Evolutionary conservation across 2,113 vertebrate genomes (phyloP).

Genomic region (Oxyruncus cristatus): DNA sequence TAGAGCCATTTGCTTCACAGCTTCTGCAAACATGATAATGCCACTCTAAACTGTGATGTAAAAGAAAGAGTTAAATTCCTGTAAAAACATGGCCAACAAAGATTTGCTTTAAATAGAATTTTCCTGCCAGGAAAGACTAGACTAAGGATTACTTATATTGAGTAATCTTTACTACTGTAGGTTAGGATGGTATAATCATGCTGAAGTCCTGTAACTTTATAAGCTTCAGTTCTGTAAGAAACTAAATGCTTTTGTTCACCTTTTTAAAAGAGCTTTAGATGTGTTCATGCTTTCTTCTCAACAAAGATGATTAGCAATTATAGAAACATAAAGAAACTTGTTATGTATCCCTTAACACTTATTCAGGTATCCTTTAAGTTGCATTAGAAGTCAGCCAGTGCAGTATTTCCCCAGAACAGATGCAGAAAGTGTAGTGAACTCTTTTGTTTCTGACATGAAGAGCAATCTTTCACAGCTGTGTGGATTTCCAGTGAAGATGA

Average conservation of each 20-base stretch:
- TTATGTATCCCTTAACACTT: slow-evolving; percentile 31
- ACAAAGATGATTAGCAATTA: background rate
- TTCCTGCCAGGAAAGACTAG: background rate
- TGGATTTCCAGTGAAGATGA: slow-evolving; percentile 82
- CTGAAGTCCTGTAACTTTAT: background rate
- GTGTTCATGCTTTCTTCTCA: background rate
- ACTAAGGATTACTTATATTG: background rate
- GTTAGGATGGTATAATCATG: background rate
- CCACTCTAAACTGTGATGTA: background rate
- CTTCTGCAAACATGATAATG: background rate
- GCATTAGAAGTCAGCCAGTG: slow-evolving; percentile 84
- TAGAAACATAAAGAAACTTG: background rate
- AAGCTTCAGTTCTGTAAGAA: background rate
- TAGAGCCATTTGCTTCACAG: background rate
- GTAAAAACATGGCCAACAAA: background rate
- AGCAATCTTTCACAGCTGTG: slow-evolving; percentile 75
- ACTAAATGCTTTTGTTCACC: background rate
- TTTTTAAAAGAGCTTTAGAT: background rate
- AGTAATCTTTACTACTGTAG: background rate
- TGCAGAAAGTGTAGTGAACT: slow-evolving; percentile 73
- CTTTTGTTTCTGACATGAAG: slow-evolving; percentile 81
- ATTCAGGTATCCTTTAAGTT: slow-evolving; percentile 83
- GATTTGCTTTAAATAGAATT: background rate
- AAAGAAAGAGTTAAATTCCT: background rate
- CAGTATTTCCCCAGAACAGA: slow-evolving; percentile 80